Base-by-base conservation (phyloP, 2,797 vertebrate species). In the Syncerus caffer region DNA sequence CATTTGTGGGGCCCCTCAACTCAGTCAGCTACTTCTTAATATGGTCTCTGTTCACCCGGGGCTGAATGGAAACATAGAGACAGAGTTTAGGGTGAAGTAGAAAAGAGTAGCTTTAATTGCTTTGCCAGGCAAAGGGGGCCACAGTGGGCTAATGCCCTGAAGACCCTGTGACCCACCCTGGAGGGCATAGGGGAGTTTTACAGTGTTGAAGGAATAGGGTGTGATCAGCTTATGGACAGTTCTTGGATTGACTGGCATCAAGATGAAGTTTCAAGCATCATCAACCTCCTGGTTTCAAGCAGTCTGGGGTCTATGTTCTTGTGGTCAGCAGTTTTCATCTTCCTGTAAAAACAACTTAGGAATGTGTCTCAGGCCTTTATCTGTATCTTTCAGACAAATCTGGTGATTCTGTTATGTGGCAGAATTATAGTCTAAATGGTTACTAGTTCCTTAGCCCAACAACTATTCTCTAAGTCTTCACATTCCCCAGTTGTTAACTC, bases 41-140 rank as follows among this genome's bases (percentile, higher is more conserved):
- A 12, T 0, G 10, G 10, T 64, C 4, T 94, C 45, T 45, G 14
- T 38, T 71, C 34, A 38, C 34, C 19, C 0, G 0, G 64, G 64
- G 64, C 17, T 10, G 1, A 38, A 38, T 12, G 38, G 34, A 23
- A 38, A 38, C 19, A 38, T 6, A 67, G 67, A 71, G 10, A 38
- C 64, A 23, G 10, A 38, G 67, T 13, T 71, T 71, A 38, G 19
- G 34, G 19, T 71, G 67, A 38, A 23, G 19, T 38, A 71, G 34
- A 38, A 71, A 71, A 38, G 19, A 71, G 19, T 12, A 71, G 34
- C 67, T 71, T 71, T 71, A 23, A 71, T 13, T 71, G 67, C n/a
- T 71, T 71, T 23, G 67, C 34, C 2, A 23, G 17, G 9, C 64
- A 71, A 38, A 71, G 67, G 19, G 64, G 19, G 10, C 67, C 34